Conservation (phyloP, 2,888 invertebrate genomes). For the Pelosia muscerda region DNA sequence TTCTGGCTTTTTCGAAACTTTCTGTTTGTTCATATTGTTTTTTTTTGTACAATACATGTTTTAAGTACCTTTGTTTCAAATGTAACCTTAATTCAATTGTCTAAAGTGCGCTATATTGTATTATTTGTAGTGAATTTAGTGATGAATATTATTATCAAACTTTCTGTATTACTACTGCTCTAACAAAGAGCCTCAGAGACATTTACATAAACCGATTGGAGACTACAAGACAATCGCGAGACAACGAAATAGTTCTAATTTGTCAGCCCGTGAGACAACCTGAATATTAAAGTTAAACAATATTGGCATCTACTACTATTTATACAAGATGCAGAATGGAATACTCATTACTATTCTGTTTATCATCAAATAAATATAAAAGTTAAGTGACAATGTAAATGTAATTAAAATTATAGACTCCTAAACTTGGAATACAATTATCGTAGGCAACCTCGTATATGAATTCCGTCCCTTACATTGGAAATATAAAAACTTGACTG, state of each 20-base stretch:
- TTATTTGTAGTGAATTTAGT: neutral
- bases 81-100: constrained; percentile 9
- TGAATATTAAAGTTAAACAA: neutral
- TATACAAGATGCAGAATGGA: neutral
- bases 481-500: too few species aligned
- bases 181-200: too few species aligned
- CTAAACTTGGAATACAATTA: too few species aligned
- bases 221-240: neutral
- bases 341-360: neutral
- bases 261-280: neutral
- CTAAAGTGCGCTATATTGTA: neutral
- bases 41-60: constrained; percentile 21
- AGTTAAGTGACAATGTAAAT: too few species aligned
- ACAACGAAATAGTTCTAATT: neutral
- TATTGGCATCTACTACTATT: neutral
- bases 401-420: too few species aligned
- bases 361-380: too few species aligned
- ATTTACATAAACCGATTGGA: neutral
- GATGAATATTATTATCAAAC: neutral
- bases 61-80: constrained; percentile 23
- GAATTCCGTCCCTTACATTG: too few species aligned
- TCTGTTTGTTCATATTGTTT: constrained; percentile 23
- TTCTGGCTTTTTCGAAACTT: constrained; percentile 20
- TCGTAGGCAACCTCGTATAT: too few species aligned
- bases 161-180: neutral